Conservation (phyloP, 2,888 invertebrate genomes). For the Hetaerina titia region DNA sequence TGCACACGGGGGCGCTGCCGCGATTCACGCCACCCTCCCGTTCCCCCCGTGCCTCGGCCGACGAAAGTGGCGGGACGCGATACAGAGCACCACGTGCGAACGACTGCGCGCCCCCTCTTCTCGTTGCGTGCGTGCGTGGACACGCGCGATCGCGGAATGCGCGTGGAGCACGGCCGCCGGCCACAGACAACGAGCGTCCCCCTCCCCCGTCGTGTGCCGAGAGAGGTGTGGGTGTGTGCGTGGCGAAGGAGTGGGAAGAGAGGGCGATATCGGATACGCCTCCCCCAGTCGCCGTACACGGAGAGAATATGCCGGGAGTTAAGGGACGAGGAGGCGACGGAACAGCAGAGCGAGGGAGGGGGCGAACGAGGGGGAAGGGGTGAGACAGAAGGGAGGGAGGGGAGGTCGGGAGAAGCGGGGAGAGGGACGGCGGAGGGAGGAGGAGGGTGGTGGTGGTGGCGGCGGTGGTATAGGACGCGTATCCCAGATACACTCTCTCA, state of each 20-base stretch:
- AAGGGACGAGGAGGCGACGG: slow-evolving; percentile 53
- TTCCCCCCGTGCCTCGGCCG: no score
- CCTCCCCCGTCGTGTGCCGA: slow-evolving; percentile 10
- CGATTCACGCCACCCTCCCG: no score
- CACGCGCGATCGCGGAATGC: slow-evolving; percentile 33
- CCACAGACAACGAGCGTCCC: not conserved
- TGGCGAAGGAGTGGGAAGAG: not conserved
- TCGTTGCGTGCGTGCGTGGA: slow-evolving; percentile 16
- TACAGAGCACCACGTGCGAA: not conserved
- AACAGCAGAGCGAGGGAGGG: not conserved
- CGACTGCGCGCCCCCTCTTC: not conserved
- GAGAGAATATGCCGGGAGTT: slow-evolving; percentile 66
- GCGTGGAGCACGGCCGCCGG: not conserved
- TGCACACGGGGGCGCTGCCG: no score
- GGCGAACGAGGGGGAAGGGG: slow-evolving; percentile 10
- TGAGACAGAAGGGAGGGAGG: slow-evolving; percentile 16
- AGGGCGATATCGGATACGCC: slow-evolving; percentile 15
- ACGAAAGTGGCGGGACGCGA: not conserved
- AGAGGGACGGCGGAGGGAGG: not conserved
- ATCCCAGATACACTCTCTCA: slow-evolving; percentile 61
- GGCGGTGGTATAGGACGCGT: slow-evolving; percentile 37
- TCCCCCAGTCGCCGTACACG: slow-evolving; percentile 47
- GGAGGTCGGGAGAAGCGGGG: not conserved
- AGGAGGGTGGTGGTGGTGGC: not conserved
- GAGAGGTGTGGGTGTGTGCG: not conserved